A percentile compares a stretch with the other conserved stretches of the same genome.
Conservation (phyloP, 1,140 invertebrate genomes). For the Meloidogyne hapla region DNA sequence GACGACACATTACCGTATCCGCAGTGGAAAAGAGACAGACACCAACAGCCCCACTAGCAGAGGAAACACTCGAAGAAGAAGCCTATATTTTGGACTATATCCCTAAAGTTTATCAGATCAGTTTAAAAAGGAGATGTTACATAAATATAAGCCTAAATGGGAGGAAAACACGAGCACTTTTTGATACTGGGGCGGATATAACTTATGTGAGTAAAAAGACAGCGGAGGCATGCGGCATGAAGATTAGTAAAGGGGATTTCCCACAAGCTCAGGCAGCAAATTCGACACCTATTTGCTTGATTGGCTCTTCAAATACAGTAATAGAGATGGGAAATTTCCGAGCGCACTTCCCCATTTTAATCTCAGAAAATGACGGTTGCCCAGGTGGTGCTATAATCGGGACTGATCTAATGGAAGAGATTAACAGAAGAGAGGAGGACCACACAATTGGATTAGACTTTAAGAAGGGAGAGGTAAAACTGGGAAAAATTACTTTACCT, state of each 20-base stretch:
- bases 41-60: not conserved
- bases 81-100: not conserved
- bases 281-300: too few relatives aligned
- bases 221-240: too few relatives aligned
- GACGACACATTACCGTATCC: not conserved
- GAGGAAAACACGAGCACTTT: too few relatives aligned
- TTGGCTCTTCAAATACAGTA: too few relatives aligned
- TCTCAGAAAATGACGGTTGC: too few relatives aligned
- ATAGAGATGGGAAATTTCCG: too few relatives aligned
- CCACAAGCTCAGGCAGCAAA: too few relatives aligned
- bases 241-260: too few relatives aligned
- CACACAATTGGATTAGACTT: not conserved
- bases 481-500: not conserved
- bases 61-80: not conserved
- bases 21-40: not conserved
- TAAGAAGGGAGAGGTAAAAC: not conserved
- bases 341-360: too few relatives aligned
- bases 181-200: too few relatives aligned
- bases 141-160: not conserved
- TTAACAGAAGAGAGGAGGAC: too few relatives aligned
- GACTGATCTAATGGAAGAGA: not conserved
- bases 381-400: not conserved
- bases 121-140: not conserved
- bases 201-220: too few relatives aligned
- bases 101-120: not conserved